Evolutionary conservation across 2,797 vertebrate genomes (phyloP), one percentile per base, ranked within the genome.

Genomic region (Syngnathus rostellatus): DNA sequence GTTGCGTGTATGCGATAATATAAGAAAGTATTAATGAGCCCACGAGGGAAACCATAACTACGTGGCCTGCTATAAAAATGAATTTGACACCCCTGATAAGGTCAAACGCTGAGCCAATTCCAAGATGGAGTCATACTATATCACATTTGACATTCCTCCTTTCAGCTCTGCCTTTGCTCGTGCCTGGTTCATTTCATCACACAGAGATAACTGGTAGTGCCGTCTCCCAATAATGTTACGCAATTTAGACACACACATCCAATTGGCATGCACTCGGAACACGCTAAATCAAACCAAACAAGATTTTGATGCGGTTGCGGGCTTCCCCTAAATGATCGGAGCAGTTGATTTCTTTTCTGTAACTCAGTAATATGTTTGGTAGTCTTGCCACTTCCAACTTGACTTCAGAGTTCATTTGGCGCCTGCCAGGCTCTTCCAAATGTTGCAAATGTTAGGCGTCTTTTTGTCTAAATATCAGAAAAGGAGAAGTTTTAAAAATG

Each of bases 401-500:
- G n/a, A n/a, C n/a, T n/a, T n/a, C n/a, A n/a, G n/a, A n/a, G n/a
- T n/a, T n/a, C n/a, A n/a, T n/a, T n/a, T n/a, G n/a, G n/a, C n/a
- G n/a, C n/a, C 21, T 54, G 21, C 5, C 1, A 0, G 1, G 21
- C 51, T 23, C 51, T 54, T 2, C 21, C 51, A 54, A 10, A 54
- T 54, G 51, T 54, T 54, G 21, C 53, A 25, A 31, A 31, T 31
- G 25, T 31, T 31, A 31, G 2, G 1, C 25, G 31, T 62, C 23
- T 65, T 55, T 45, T 40, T 59, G 64, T 66, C 25, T 50, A 53
- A 21, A n/a, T 6, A 5, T 31, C 9, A 62, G n/a, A 45, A 43
- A 54, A 19, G 21, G 50, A 53, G 7, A 60, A 25, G 21, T 37
- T 7, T 6, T 14, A 57, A 3, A 57, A 31, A 23, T n/a, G 21